Evolutionary conservation across 1,140 invertebrate genomes (phyloP).

Genomic region (Caenorhabditis remanei): DNA sequence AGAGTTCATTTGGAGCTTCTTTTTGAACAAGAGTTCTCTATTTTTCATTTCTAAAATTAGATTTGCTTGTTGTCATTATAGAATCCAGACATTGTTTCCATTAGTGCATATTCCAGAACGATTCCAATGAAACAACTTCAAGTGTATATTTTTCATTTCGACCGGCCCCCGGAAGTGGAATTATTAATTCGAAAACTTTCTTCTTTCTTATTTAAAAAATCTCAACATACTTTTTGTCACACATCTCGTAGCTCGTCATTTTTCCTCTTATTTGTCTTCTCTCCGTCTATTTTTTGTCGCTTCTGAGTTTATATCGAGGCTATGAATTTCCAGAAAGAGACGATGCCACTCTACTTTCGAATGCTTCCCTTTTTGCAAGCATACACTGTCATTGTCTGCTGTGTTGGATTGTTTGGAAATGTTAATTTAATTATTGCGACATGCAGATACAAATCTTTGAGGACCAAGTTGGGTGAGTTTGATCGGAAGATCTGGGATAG

Average conservation of each 20-base stretch:
- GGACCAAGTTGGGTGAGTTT: constrained; percentile 29
- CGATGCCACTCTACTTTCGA: constrained; percentile 40
- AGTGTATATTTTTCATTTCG: constrained; percentile 18
- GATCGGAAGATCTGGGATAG: not conserved
- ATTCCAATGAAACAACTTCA: constrained; percentile 14
- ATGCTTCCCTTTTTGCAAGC: constrained; percentile 25
- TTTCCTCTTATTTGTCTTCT: constrained; percentile 8
- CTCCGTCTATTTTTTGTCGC: not conserved
- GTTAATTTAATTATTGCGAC: constrained; percentile 27
- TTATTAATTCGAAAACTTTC: not conserved
- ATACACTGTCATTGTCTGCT: constrained; percentile 32
- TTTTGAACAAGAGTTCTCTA: not conserved
- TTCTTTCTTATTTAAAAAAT: not conserved
- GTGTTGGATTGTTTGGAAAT: constrained; percentile 31
- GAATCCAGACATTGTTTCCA: no score
- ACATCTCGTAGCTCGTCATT: not conserved
- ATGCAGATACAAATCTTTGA: constrained; percentile 21
- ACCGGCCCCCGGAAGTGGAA: not conserved
- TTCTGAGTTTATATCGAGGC: no score
- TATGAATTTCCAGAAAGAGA: constrained; percentile 13
- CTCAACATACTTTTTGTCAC: not conserved
- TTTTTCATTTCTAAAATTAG: not conserved
- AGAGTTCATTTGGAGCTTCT: not conserved
- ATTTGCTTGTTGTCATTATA: no score
- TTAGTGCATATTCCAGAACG: not conserved